Evolutionary conservation across 2,797 vertebrate species (phyloP).

Genomic region (Smutsia gigantea): DNA sequence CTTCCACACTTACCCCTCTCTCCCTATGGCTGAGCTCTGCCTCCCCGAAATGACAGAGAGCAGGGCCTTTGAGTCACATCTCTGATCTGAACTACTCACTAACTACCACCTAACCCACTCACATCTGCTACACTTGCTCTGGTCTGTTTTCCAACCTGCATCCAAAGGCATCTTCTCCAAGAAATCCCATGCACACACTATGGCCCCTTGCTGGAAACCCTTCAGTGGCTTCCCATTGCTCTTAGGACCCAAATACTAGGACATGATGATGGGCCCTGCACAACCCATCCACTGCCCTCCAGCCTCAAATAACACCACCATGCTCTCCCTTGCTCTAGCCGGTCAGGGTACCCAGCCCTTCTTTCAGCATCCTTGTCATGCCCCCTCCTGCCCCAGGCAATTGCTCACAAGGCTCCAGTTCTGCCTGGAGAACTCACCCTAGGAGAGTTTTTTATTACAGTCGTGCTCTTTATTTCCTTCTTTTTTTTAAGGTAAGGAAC

Average conservation of each 20-base stretch:
- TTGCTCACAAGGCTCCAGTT: not conserved
- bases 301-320: not conserved
- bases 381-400: not conserved
- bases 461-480: not conserved
- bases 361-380: not conserved
- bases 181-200: not conserved
- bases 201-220: not conserved
- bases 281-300: not conserved
- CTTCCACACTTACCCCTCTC: not conserved
- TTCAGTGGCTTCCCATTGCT: not conserved
- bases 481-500: not conserved
- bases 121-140: not conserved
- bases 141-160: not conserved
- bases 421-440: not conserved
- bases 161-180: not conserved
- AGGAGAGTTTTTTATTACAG: not conserved
- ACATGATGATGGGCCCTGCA: not conserved
- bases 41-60: not conserved
- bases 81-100: not conserved
- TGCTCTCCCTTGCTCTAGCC: not conserved
- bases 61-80: not conserved
- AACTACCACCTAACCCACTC: not conserved
- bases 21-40: not conserved
- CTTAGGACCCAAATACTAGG: not conserved
- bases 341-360: not conserved